Evolutionary conservation across 2,113 vertebrate genomes (phyloP), one percentile per base, ranked within the genome.

Genomic region (Ornithorhynchus anatinus): DNA sequence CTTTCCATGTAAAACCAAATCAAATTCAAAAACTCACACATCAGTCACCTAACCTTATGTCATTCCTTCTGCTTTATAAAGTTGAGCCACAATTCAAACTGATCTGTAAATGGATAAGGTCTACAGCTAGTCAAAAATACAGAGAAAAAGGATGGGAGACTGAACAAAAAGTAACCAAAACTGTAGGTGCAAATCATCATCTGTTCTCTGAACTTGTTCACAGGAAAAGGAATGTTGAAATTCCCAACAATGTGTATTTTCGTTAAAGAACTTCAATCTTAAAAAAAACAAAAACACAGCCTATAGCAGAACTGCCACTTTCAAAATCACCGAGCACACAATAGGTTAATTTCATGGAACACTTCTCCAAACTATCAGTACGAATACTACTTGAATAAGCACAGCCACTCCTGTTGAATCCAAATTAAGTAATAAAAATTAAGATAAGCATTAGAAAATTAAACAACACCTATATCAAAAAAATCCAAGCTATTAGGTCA

Each of bases 31-130:
- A 75, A 75, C 79, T 81, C 82, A 70, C 52, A 79, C 75, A 65
- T 48, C 63, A 81, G 75, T 81, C 82, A 88, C 84, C 86, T 86
- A 86, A 88, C 80, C 84, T 60, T 59, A 71, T 61, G 69, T 5
- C 64, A 65, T 33, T 72, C 72, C 65, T 71, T 84, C 84, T 69
- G 69, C 75, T 75, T 66, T 22, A 31, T 43, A 23, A 75, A 67
- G 53, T 70, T 36, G 59, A 59, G 77, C 67, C 57, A 48, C n/a
- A 71, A 73, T 59, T 75, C 39, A 1, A 61, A 60, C 11, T 79
- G 83, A 81, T 75, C 60, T 80, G 58, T 77, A 69, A 2, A 47
- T 40, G 22, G 54, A 80, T 84, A 64, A 85, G 79, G 57, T 27
- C 51, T 75, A 76, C 65, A 61, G 72, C 54, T 61, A 42, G 22